Evolutionary conservation across 2,888 invertebrate species (phyloP), one percentile per base, ranked within the genome.

Genomic region (Drosophila sordidula): DNA sequence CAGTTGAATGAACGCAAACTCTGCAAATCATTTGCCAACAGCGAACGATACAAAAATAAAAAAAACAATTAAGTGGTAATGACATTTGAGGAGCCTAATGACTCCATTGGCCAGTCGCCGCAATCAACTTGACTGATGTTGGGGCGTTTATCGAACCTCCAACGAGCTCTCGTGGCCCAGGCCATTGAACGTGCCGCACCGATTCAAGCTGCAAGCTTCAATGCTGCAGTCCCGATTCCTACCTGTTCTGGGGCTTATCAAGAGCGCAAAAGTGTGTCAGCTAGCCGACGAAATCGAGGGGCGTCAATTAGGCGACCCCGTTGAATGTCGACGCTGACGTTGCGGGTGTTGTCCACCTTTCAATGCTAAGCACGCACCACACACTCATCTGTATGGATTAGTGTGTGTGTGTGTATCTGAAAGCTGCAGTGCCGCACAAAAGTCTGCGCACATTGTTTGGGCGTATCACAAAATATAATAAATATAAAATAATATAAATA

Each of bases 1-100:
- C 47, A 75, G 75, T 73, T 77, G 68, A 77, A 77, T 16, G 76
- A 78, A 77, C 75, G 55, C 50, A 38, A 55, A 65, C 16, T 57
- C 54, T 58, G 49, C 50, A 64, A 57, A 64, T 67, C 64, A 64
- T 51, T 64, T 52, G 69, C 36, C 39, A 38, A 26, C 25, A 44
- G 36, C 56, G 39, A 52, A 38, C 32, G 46, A 57, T 51, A 16
- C 14, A 29, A 45, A 44, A 25, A 25, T 6, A 29, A 11, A 11
- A 29, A 38, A 61, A 72, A 57, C 68, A 62, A 67, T 71, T 68
- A 67, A 54, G 26, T 72, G 72, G 49, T 72, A 71, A 71, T 71
- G 71, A 71, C 67, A 71, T 71, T 59, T 16, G 70, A 59, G 66
- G 26, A 70, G 70, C 66, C 42, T 59, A 71, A 71, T 71, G 71